Conservation (phyloP, 2,797 vertebrate species). For the Hephaestus fuliginosus region DNA sequence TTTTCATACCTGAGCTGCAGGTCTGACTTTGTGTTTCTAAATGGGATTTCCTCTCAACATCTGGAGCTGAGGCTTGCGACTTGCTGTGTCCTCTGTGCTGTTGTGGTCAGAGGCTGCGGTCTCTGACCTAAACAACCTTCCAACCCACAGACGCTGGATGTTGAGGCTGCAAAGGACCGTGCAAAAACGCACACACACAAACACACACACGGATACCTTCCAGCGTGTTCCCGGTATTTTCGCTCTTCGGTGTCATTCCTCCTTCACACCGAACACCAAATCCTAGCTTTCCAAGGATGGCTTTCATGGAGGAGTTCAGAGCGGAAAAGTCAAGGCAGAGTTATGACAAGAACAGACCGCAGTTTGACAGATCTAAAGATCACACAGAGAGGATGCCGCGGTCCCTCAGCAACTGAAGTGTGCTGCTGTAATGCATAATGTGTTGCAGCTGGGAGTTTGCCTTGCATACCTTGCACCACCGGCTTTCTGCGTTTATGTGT, state of each 20-base stretch:
- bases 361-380: constrained; percentile 72
- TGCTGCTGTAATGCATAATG: constrained; percentile 63
- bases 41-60: constrained; percentile 37
- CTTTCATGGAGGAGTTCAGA: constrained; percentile 55
- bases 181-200: constrained; percentile 24
- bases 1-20: constrained; percentile 30
- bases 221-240: constrained; percentile 54
- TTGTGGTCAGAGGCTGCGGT: constrained; percentile 28
- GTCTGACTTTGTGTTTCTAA: constrained; percentile 35
- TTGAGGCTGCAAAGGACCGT: constrained; percentile 7
- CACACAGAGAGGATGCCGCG: constrained; percentile 62
- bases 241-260: constrained; percentile 58
- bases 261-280: constrained; percentile 56
- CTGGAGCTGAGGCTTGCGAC: constrained; percentile 31
- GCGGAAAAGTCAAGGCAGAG: constrained; percentile 48
- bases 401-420: constrained; percentile 67
- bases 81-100: constrained; percentile 28
- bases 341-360: constrained; percentile 65
- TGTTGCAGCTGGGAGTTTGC: constrained; percentile 69
- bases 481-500: constrained; percentile 54
- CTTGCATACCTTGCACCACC: constrained; percentile 43
- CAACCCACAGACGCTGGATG: constrained; percentile 24
- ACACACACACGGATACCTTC: constrained; percentile 37
- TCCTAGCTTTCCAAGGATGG: constrained; percentile 56
- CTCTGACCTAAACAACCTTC: constrained; percentile 21